Conservation (phyloP, 2,888 invertebrate species). For the Campoplex capitator region DNA sequence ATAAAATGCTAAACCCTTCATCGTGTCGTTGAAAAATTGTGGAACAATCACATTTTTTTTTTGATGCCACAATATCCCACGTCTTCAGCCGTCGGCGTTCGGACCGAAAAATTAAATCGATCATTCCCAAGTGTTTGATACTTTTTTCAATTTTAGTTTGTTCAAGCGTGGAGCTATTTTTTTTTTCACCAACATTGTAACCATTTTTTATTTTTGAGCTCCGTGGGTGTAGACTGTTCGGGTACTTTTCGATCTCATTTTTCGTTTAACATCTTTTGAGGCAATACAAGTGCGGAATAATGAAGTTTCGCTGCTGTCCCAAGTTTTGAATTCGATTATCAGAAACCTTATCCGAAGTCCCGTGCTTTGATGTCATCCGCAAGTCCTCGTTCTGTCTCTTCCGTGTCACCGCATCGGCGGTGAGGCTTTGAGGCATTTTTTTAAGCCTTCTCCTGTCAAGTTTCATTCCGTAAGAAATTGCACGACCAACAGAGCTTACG, state of each 20-base stretch:
- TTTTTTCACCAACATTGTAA: neutral
- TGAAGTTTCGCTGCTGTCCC: neutral
- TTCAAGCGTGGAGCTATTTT: neutral
- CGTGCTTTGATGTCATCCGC: conserved; percentile 39
- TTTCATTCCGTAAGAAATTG: conserved; percentile 36
- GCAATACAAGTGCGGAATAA: neutral
- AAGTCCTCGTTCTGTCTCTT: conserved; percentile 22
- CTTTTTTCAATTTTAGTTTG: neutral
- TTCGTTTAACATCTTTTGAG: neutral
- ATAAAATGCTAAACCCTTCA: conserved; percentile 8
- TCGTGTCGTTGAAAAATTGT: neutral
- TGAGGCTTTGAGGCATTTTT: conserved; percentile 34
- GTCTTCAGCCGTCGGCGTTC: neutral
- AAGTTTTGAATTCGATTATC: conserved; percentile 25
- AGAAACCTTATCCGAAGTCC: conserved; percentile 41
- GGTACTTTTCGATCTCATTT: neutral
- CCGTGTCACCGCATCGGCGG: conserved; percentile 28
- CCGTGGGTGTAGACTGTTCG: too few species aligned
- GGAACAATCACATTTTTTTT: neutral
- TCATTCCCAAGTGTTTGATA: neutral
- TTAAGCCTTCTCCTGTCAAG: conserved; percentile 27
- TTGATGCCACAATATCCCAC: neutral
- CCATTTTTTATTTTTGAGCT: too few species aligned
- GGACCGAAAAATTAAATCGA: neutral
- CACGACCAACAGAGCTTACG: conserved; percentile 25